phyloP scores from a whole-genome alignment of 2,888 invertebrate species.

The Lycia hirtaria region DNA sequence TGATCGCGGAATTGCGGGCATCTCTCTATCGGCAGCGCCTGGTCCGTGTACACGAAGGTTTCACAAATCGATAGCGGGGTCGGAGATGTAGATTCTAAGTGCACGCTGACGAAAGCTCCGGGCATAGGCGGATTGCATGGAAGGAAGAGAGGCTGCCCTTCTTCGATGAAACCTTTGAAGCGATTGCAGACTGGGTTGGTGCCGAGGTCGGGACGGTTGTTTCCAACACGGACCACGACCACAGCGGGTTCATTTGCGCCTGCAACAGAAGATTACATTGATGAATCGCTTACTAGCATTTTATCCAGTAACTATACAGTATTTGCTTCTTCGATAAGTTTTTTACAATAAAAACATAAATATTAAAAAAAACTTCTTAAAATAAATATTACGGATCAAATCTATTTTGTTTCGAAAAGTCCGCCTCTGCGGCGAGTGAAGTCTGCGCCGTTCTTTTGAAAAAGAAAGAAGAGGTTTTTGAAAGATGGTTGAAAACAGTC shows the following conservation, averaged over 20 bases:
- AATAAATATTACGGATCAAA: too few species aligned
- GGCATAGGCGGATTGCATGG: conserved; percentile 98
- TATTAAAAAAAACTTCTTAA: too few species aligned
- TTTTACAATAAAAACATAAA: too few species aligned
- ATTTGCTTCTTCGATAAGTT: too few species aligned
- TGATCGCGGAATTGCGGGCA: conserved; percentile 97
- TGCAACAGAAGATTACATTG: conserved; percentile 55
- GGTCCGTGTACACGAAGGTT: conserved; percentile 96
- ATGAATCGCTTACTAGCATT: too few species aligned
- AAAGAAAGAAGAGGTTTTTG: too few species aligned
- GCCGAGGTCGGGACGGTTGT: conserved; percentile 95
- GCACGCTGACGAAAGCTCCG: conserved; percentile 96
- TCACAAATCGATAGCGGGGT: conserved; percentile 95
- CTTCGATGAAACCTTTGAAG: conserved; percentile 93
- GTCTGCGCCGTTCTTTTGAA: too few species aligned
- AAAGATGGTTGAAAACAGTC: too few species aligned
- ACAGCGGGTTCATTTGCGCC: conserved; percentile 92
- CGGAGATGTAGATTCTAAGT: conserved; percentile 90
- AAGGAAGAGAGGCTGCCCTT: conserved; percentile 95
- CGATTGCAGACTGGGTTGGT: conserved; percentile 97
- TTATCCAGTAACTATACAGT: too few species aligned
- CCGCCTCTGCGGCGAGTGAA: too few species aligned
- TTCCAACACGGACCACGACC: conserved; percentile 95
- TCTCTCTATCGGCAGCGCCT: conserved; percentile 95
- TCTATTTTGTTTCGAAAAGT: too few species aligned